Evolutionary conservation across 1,140 invertebrate genomes (phyloP), one percentile per base, ranked within the genome.

Genomic region (Wasmannia auropunctata): DNA sequence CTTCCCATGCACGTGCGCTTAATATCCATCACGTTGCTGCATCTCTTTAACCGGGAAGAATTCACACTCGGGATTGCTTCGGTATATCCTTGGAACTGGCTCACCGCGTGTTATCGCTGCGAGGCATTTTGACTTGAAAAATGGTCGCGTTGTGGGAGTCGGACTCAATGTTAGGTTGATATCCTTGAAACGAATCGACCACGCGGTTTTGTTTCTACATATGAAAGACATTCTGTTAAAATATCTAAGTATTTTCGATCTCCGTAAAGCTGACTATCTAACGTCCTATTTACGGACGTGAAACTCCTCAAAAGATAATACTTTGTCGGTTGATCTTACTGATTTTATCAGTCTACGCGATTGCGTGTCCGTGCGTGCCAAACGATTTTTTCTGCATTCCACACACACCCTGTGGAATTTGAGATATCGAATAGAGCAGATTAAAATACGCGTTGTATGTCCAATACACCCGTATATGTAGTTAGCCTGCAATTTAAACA

Each of bases 21-120:
- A 56, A 81, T 80, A 67, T 25, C 8, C 79, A 28, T 81, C 65
- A 16, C 14, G 49, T 81, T 81, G n/a, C 19, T 56, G 51, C 34
- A 72, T 70, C 46, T 81, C 65, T 40, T 81, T 25, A 63, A n/a
- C 11, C 37, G 19, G 22, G 16, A 37, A 81, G 37, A 72, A 40
- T 54, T 70, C 63, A 22, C 46, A 31, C 49, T 54, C 28, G 6
- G 19, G 49, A 70, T 70, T 81, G 65, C 65, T 81, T 28, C 7
- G 11, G 25, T 40, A 81, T 70, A 81, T 70, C 79, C 79, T 81
- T 81, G 79, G 72, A 81, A 81, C 79, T 81, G 79, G 79, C 72
- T 81, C 79, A 81, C 28, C 19, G 2, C 28, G 19, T 43, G 34
- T 81, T 70, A 81, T 58, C 40, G 65, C 79, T 70, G 49, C 37